Evolutionary conservation across 2,797 vertebrate species (phyloP).

Genomic region (Luscinia megarhynchos): DNA sequence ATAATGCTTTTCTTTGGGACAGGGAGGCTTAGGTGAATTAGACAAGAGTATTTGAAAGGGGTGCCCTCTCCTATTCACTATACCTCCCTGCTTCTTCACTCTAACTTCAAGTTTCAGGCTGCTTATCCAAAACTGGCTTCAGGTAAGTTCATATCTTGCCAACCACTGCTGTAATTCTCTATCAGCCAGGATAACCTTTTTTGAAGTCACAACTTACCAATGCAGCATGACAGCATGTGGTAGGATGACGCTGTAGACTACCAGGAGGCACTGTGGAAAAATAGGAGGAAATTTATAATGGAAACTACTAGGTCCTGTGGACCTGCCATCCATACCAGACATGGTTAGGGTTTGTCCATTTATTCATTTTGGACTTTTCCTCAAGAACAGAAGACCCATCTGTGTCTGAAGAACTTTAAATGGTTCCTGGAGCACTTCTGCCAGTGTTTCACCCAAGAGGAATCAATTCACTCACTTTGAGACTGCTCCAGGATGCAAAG

Average conservation of each 20-base stretch:
- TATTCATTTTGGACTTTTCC: neutral
- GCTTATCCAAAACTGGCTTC: neutral
- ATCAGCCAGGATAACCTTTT: neutral
- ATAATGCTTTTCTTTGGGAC: neutral
- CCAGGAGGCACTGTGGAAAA: neutral
- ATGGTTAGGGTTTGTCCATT: neutral
- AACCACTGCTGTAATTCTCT: neutral
- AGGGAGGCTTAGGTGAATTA: neutral
- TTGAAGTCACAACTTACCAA: neutral
- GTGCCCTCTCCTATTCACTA: neutral
- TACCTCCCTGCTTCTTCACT: neutral
- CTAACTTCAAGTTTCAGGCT: neutral
- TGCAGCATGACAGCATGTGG: neutral
- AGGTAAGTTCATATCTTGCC: neutral
- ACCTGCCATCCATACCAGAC: neutral
- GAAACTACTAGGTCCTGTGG: neutral
- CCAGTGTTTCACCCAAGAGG: neutral
- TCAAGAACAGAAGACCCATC: accelerated
- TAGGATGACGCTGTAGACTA: neutral
- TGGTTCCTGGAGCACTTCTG: neutral
- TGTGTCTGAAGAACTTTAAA: neutral
- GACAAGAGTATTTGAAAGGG: neutral
- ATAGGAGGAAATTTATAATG: neutral
- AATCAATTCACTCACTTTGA: neutral
- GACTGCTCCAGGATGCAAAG: neutral